Percentiles rank a stretch among this genome's conserved stretches.
Evolutionary conservation across 2,888 invertebrate species (phyloP).

Genomic region (Aphidius colemani): DNA sequence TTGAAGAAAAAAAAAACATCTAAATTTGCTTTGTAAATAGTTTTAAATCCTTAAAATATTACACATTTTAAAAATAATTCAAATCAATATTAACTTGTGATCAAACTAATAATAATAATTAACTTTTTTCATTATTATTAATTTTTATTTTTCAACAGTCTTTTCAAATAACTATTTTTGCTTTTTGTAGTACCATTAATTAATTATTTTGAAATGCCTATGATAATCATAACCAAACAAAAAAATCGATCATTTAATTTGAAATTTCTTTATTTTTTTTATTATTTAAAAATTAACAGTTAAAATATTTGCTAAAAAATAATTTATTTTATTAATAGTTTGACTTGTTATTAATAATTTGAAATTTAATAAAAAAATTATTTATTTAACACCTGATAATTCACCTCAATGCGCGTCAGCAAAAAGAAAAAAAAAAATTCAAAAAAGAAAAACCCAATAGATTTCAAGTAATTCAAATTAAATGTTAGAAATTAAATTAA

Average conservation of each 20-base stretch:
- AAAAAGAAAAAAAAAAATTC: slow-evolving; percentile 15
- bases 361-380: slow-evolving; percentile 22
- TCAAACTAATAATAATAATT: background rate
- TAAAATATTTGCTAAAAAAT: slow-evolving; percentile 11
- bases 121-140: background rate
- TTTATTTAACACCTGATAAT: slow-evolving; percentile 28
- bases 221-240: slow-evolving; percentile 17
- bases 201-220: slow-evolving; percentile 7
- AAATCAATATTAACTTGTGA: background rate
- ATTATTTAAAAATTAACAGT: slow-evolving; percentile 7
- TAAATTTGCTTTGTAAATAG: slow-evolving; percentile 12
- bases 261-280: background rate
- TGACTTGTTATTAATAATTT: background rate
- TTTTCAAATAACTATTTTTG: slow-evolving; percentile 5
- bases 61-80: background rate
- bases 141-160: background rate
- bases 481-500: too few species aligned
- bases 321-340: slow-evolving; percentile 16
- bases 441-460: slow-evolving; percentile 6
- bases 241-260: background rate
- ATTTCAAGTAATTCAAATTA: too few species aligned
- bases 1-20: background rate
- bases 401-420: slow-evolving; percentile 37
- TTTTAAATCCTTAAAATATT: background rate
- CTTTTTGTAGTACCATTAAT: too few species aligned